A percentile compares a stretch with the other conserved stretches of the same genome.
Conservation (phyloP, 2,113 vertebrate genomes). For the Pelodiscus sinensis region DNA sequence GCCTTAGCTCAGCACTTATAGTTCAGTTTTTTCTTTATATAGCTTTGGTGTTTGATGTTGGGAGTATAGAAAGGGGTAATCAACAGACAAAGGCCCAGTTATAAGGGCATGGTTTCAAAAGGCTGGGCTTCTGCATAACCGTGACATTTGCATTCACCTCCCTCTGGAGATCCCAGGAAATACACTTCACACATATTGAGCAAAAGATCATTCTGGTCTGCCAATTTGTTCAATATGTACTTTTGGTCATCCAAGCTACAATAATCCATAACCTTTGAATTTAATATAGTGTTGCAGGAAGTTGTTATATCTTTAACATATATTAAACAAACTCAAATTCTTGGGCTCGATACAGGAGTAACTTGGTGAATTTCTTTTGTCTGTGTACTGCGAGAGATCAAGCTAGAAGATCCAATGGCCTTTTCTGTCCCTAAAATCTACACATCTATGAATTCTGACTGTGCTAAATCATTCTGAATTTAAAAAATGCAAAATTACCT, state of each 20-base stretch:
- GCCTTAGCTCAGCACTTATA: neutral
- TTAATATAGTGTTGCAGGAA: neutral
- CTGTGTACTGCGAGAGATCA: rapidly evolving
- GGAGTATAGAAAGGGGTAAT: neutral
- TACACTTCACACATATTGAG: neutral
- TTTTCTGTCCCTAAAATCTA: neutral
- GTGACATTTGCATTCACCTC: neutral
- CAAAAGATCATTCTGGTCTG: neutral
- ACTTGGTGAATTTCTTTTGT: neutral
- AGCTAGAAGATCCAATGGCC: rapidly evolving
- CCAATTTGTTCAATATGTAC: neutral
- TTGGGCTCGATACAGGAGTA: neutral
- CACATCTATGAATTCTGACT: neutral
- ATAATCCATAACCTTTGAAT: neutral
- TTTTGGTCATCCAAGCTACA: neutral
- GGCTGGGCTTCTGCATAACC: neutral
- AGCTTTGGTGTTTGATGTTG: neutral
- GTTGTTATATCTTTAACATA: neutral
- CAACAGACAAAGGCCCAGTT: neutral
- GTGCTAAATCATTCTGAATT: neutral
- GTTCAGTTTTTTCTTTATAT: neutral
- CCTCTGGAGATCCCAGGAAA: neutral
- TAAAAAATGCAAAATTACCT: neutral
- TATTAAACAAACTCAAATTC: neutral
- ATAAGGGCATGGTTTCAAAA: neutral